phyloP scores from a whole-genome alignment of 2,797 vertebrate species.

The Monodelphis domestica region DNA sequence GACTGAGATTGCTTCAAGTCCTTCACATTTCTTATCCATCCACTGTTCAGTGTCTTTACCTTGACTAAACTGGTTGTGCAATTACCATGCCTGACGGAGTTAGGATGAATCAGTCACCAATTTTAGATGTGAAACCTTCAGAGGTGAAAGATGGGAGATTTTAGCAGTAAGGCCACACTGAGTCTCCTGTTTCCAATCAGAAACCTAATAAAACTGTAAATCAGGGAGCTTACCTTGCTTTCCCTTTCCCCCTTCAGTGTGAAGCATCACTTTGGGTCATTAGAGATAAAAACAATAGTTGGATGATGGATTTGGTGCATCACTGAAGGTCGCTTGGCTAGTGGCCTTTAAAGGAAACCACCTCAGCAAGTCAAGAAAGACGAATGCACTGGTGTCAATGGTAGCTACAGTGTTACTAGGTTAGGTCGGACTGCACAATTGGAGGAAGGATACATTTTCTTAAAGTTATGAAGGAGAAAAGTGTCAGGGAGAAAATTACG shows the following conservation, averaged over 20 bases:
- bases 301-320: constrained; percentile 42
- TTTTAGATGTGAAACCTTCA: constrained; percentile 54
- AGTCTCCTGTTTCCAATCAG: constrained; percentile 29
- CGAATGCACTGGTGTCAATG: not conserved
- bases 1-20: not conserved
- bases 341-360: not conserved
- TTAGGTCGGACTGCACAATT: not conserved
- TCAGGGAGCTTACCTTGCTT: not conserved
- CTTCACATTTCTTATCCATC: constrained; percentile 7
- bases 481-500: not conserved
- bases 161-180: constrained; percentile 41
- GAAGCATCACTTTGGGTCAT: constrained; percentile 58
- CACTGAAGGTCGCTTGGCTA: not conserved
- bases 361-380: not conserved
- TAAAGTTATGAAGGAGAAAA: not conserved
- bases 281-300: constrained; percentile 49
- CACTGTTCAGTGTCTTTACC: not conserved
- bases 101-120: constrained; percentile 41
- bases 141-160: constrained; percentile 43
- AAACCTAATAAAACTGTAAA: constrained; percentile 62
- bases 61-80: not conserved
- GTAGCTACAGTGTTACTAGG: not conserved
- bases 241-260: constrained; percentile 33
- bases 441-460: not conserved
- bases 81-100: constrained; percentile 18